phyloP scores from a whole-genome alignment of 2,797 vertebrate genomes.

The Pyrocephalus nanus region DNA sequence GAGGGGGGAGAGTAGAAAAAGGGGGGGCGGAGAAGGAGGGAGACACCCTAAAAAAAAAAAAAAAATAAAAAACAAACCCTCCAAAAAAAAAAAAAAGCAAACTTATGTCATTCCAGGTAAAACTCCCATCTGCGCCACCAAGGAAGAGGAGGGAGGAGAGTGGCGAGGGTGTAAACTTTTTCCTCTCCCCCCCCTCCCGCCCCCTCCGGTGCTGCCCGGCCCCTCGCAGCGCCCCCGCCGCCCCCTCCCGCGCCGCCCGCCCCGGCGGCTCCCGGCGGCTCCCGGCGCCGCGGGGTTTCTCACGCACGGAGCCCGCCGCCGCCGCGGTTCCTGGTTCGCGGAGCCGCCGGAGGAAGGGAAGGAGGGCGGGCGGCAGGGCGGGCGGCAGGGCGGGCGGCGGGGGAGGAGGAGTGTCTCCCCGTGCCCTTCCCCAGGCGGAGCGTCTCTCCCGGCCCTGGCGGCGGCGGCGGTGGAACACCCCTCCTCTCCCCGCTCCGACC shows the following conservation, averaged over 20 bases:
- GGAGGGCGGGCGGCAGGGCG: conserved; percentile 28
- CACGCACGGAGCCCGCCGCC: conserved; percentile 27
- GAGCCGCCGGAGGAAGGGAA: conserved; percentile 53
- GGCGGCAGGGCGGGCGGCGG: conserved; percentile 21
- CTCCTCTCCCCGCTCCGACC: not conserved
- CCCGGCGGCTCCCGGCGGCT: not conserved
- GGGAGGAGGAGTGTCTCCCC: conserved; percentile 41
- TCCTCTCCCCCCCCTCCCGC: not conserved
- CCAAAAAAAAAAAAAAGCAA: not conserved
- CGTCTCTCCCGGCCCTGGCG: conserved; percentile 30
- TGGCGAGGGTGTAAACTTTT: conserved; percentile 61
- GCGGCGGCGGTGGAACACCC: not conserved
- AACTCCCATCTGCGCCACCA: conserved; percentile 55
- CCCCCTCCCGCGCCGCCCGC: not conserved
- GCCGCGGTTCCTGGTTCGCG: conserved; percentile 58
- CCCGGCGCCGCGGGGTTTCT: not conserved
- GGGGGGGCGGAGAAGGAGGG: not conserved
- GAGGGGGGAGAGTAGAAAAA: not conserved
- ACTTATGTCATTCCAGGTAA: conserved; percentile 53
- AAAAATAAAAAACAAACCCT: not conserved
- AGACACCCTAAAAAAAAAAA: not conserved
- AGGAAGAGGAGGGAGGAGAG: conserved; percentile 36
- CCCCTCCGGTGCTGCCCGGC: not conserved
- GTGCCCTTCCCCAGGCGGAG: conserved; percentile 44
- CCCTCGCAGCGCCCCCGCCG: not conserved